Base-by-base conservation (phyloP, 2,888 invertebrate species). In the Scrobipalpa atriplicella region DNA sequence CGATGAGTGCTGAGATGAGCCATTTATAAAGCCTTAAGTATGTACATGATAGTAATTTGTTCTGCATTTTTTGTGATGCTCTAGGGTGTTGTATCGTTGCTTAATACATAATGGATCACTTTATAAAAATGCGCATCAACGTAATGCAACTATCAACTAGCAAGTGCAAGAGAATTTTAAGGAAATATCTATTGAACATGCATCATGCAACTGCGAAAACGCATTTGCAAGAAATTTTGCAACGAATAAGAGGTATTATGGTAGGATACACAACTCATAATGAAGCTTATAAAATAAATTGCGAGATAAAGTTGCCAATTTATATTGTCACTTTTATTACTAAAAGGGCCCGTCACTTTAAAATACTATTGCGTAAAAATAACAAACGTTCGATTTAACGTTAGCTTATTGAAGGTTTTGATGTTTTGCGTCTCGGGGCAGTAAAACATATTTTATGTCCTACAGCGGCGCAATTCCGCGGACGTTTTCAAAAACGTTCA, bases 381-480 rank as follows among this genome's bases (percentile, higher is more conserved):
- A 74, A 68, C 71, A 73, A 76, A 75, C 75, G 76, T 73, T 79
- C 82, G 81, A 85, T 85, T 84, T 82, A 81, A 80, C 80, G 85
- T 85, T 80, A 80, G 78, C 83, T 84, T 86, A 86, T 89, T 86
- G 83, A 82, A 81, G 83, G 85, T 81, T 87, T 85, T 86, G 88
- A 88, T 86, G 89, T 86, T 86, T 78, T 80, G 87, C 86, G 86
- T 78, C 83, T 80, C 21, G 21, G 72, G 68, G 86, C 73, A 87
- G 82, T 92, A 92, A 92, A 92, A 91, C 80, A 87, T 85, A 83
- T 91, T 92, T 92, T 92, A 92, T 89, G 90, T 82, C 75, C 78
- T 75, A 80, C 82, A 75, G 76, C 73, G 78, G 79, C 73, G 82
- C 84, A 85, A 86, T 88, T 85, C 83, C 82, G 78, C 76, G 70